Percentiles rank a stretch among this genome's conserved stretches.
phyloP scores from a whole-genome alignment of 2,888 invertebrate genomes.

The Hirtodrosophila alboralis region DNA sequence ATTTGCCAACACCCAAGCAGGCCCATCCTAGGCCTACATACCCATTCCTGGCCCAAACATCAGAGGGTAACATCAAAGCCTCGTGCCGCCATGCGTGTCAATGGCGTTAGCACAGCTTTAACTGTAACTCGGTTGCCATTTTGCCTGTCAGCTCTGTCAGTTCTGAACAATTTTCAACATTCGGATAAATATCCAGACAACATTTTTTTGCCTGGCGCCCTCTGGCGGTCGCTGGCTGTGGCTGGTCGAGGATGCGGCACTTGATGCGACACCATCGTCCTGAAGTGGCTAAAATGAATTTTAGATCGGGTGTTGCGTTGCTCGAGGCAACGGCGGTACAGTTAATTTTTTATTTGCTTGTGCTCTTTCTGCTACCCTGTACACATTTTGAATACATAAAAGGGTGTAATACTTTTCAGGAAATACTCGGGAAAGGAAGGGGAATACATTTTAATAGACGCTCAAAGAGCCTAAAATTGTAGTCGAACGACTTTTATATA shows the following conservation, averaged over 20 bases:
- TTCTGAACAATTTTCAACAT: conserved; percentile 41
- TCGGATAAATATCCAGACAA: conserved; percentile 32
- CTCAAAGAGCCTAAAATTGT: no score
- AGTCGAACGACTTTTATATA: no score
- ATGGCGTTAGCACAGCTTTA: conserved; percentile 70
- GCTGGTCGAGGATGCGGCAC: conserved; percentile 26
- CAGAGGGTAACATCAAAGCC: conserved; percentile 60
- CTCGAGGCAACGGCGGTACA: conserved; percentile 38
- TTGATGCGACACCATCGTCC: conserved; percentile 34
- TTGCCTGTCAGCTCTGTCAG: conserved; percentile 37
- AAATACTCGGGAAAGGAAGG: no score
- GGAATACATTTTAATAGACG: no score
- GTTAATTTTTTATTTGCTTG: conserved; percentile 62
- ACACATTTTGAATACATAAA: no score
- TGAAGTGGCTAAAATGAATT: conserved; percentile 58
- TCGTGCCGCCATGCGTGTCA: conserved; percentile 64
- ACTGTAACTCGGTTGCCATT: conserved; percentile 56
- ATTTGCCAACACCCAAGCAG: conserved; percentile 47
- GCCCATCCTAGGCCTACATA: conserved; percentile 5
- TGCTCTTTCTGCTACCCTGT: no score
- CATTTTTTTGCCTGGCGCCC: conserved; percentile 33
- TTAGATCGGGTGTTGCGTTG: conserved; percentile 44
- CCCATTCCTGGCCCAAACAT: background rate
- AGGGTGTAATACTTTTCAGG: no score
- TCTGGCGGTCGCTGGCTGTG: conserved; percentile 35